These are phyloP conservation scores for Protonibea diacanthus DNA, from an alignment of 2,797 vertebrate species.

Conservation along the genomic window DNA sequence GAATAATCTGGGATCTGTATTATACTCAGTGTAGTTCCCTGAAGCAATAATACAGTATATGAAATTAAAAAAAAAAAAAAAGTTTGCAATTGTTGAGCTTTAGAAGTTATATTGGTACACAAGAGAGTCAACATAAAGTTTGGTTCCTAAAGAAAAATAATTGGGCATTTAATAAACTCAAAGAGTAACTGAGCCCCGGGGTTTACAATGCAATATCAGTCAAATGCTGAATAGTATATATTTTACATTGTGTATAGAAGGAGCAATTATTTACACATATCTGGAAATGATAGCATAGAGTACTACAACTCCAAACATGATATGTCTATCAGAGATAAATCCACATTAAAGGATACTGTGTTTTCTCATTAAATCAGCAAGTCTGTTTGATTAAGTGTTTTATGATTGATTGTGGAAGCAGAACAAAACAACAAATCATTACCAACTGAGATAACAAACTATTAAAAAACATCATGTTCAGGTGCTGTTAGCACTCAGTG, in stretches of 20 bases:
- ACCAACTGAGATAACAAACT: constrained; percentile 47
- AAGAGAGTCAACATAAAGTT: not conserved
- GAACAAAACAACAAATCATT: constrained; percentile 57
- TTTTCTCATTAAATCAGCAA: constrained; percentile 42
- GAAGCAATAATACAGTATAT: constrained; percentile 2
- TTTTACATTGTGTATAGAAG: not conserved
- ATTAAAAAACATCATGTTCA: constrained; percentile 60
- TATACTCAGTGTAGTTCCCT: constrained; percentile 6
- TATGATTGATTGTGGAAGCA: constrained; percentile 34
- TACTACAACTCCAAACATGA: not conserved
- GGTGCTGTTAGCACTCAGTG: constrained; percentile 62
- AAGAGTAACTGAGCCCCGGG: not conserved
- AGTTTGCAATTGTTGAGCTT: constrained; percentile 23
- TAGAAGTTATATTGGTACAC: not conserved
- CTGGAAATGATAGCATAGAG: not conserved
- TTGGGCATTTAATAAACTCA: not conserved
- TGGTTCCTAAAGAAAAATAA: not conserved
- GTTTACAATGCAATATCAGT: not conserved
- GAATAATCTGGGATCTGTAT: constrained; percentile 1
- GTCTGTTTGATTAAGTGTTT: constrained; percentile 28
- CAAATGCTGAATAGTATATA: not conserved
- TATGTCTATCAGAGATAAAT: constrained; percentile 3
- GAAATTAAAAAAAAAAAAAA: constrained; percentile 10
- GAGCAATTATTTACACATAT: not conserved
- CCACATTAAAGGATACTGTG: not conserved